Percentiles rank a stretch among this genome's conserved stretches.
Conservation (phyloP, 1,140 invertebrate genomes). For the Pachypsylla venusta region DNA sequence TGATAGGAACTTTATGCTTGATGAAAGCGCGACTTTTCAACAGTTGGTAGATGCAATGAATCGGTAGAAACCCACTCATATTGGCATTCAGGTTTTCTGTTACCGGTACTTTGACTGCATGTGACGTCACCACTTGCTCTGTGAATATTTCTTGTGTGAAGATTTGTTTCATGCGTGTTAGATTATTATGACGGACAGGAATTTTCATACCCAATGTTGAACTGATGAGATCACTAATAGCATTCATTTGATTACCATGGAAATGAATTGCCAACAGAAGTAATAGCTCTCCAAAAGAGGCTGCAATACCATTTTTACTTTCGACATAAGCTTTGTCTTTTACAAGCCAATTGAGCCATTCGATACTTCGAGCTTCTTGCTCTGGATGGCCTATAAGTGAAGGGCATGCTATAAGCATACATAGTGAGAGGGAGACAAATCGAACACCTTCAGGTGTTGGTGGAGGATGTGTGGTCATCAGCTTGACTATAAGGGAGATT, state of each 20-base stretch:
- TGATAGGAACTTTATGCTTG: constrained; percentile 56
- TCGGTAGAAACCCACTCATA: constrained; percentile 81
- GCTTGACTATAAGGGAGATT: constrained; percentile 59
- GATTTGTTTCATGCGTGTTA: constrained; percentile 82
- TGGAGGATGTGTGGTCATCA: constrained; percentile 81
- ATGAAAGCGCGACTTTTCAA: constrained; percentile 89
- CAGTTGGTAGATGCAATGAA: constrained; percentile 94
- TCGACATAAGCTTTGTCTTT: constrained; percentile 76
- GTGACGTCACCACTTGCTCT: constrained; percentile 89
- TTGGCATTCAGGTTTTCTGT: constrained; percentile 77
- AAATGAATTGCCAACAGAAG: constrained; percentile 93
- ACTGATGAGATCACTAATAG: constrained; percentile 85
- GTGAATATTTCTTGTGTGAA: constrained; percentile 96
- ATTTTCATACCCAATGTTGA: constrained; percentile 92
- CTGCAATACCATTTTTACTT: constrained; percentile 57
- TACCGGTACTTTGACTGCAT: constrained; percentile 90
- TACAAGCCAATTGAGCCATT: constrained; percentile 89
- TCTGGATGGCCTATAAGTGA: constrained; percentile 57
- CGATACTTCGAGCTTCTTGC: constrained; percentile 76
- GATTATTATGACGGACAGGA: constrained; percentile 74
- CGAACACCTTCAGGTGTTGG: constrained; percentile 74
- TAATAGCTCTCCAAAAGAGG: constrained; percentile 91
- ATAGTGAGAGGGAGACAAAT: constrained; percentile 84
- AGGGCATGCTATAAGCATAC: constrained; percentile 88
- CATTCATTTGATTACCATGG: constrained; percentile 80